phyloP scores from a whole-genome alignment of 2,888 invertebrate species.

The Dynastes grantii region DNA sequence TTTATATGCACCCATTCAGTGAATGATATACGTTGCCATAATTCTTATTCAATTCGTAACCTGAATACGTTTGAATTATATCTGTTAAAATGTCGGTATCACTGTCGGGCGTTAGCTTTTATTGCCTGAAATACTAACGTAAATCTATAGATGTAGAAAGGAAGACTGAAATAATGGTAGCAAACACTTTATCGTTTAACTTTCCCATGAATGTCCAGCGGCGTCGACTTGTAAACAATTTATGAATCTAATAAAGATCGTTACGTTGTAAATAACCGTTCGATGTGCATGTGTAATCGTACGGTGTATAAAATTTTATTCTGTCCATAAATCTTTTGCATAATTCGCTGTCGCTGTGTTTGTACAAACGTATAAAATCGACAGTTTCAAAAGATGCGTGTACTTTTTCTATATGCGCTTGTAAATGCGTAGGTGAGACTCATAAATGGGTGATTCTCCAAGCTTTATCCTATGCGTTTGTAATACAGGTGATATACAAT shows the following conservation, averaged over 20 bases:
- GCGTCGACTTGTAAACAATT: slow-evolving; percentile 44
- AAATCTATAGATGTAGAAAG: slow-evolving; percentile 9
- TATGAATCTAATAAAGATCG: slow-evolving; percentile 46
- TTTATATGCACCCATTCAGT: too few relatives aligned
- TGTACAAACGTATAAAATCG: slow-evolving; percentile 38
- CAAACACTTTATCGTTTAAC: slow-evolving; percentile 42
- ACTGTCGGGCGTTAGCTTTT: slow-evolving; percentile 35
- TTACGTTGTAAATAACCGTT: slow-evolving; percentile 38
- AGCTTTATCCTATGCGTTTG: background rate
- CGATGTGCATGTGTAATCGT: slow-evolving; percentile 28
- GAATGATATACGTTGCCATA: slow-evolving; percentile 15
- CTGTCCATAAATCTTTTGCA: slow-evolving; percentile 40
- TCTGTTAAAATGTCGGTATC: slow-evolving; percentile 19
- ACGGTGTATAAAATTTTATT: slow-evolving; percentile 42
- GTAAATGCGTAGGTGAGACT: slow-evolving; percentile 34
- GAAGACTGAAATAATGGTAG: slow-evolving; percentile 40
- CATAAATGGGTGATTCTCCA: slow-evolving; percentile 23
- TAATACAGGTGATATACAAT: background rate
- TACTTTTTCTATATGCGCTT: slow-evolving; percentile 26
- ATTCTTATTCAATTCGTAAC: slow-evolving; percentile 24
- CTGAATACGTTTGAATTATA: slow-evolving; percentile 23
- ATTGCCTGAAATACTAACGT: slow-evolving; percentile 29
- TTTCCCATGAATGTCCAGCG: slow-evolving; percentile 46
- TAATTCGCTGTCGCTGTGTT: slow-evolving; percentile 42
- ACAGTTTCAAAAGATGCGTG: slow-evolving; percentile 32